Percentiles rank a stretch among this genome's conserved stretches.
phyloP scores from a whole-genome alignment of 2,113 vertebrate genomes.

The Phrynosoma platyrhinos region DNA sequence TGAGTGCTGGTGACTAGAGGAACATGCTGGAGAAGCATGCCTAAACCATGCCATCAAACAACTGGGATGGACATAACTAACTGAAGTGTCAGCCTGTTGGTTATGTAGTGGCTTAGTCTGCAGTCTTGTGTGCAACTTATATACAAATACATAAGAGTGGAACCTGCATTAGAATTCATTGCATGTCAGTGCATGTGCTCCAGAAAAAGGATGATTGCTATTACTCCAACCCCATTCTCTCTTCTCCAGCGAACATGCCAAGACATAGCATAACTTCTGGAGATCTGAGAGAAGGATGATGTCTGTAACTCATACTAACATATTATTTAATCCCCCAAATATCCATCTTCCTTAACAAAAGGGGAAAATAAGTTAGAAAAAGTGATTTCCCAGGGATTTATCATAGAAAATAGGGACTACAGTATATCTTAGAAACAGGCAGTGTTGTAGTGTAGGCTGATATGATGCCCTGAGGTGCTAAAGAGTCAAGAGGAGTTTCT shows the following conservation, averaged over 20 bases:
- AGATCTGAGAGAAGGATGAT: background rate
- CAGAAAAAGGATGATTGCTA: background rate
- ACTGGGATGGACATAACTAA: too few species aligned
- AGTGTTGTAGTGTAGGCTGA: conserved; percentile 24
- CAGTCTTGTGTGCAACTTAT: too few species aligned
- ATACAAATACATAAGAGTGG: too few species aligned
- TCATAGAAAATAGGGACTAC: background rate
- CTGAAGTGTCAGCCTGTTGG: too few species aligned
- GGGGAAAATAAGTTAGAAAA: background rate
- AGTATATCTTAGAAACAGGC: background rate
- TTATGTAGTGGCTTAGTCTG: too few species aligned
- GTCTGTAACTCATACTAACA: background rate
- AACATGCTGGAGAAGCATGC: too few species aligned
- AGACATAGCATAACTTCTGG: background rate
- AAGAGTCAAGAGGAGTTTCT: conserved; percentile 35
- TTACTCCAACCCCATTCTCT: background rate
- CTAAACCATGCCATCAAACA: too few species aligned
- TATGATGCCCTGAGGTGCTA: conserved; percentile 44
- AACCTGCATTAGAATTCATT: background rate
- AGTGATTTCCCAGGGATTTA: background rate
- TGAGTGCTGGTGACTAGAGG: too few species aligned
- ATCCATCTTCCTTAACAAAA: background rate
- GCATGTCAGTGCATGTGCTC: background rate
- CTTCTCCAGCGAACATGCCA: background rate
- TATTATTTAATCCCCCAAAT: background rate